These are phyloP conservation scores for Mormyrus proboscirostris DNA, from an alignment of 2,797 vertebrate genomes.

Conservation along the genomic window DNA sequence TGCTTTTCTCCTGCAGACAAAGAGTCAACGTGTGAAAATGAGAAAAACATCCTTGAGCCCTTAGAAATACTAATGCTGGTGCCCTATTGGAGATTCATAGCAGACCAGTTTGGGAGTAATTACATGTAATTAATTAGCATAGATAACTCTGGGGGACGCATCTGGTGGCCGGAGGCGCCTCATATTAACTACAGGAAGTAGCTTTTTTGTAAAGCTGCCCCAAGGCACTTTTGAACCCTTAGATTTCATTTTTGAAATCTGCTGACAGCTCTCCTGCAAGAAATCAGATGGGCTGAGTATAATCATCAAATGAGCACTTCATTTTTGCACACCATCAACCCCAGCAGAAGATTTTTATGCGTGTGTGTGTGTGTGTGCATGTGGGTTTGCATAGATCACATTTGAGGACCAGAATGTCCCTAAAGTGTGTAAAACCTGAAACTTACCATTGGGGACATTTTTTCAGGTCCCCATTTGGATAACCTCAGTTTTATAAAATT, in stretches of 20 bases:
- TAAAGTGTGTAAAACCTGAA: too few relatives aligned
- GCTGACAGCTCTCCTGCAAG: background rate
- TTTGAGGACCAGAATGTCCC: too few relatives aligned
- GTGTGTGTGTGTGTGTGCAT: background rate
- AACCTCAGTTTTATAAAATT: too few relatives aligned
- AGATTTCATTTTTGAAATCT: conserved; percentile 14
- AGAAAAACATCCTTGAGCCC: background rate
- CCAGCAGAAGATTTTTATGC: background rate
- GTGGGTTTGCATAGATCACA: background rate
- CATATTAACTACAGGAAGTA: conserved; percentile 20
- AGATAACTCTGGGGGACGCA: conserved; percentile 6
- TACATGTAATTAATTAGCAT: conserved; percentile 19
- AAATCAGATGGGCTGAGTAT: background rate
- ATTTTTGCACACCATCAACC: background rate
- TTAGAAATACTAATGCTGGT: conserved; percentile 18
- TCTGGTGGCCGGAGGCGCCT: conserved; percentile 18
- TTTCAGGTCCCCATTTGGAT: too few relatives aligned
- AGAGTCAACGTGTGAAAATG: conserved; percentile 45
- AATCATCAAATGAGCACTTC: background rate
- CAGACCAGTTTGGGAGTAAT: background rate
- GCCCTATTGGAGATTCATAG: conserved; percentile 1
- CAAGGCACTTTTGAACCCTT: conserved; percentile 3
- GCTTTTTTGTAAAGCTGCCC: conserved; percentile 8
- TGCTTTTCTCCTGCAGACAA: conserved; percentile 50
- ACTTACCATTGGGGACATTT: too few relatives aligned